Percentiles rank a stretch among this genome's conserved stretches.
Evolutionary conservation across 2,113 vertebrate genomes (phyloP).

Genomic region (Halichoerus grypus): DNA sequence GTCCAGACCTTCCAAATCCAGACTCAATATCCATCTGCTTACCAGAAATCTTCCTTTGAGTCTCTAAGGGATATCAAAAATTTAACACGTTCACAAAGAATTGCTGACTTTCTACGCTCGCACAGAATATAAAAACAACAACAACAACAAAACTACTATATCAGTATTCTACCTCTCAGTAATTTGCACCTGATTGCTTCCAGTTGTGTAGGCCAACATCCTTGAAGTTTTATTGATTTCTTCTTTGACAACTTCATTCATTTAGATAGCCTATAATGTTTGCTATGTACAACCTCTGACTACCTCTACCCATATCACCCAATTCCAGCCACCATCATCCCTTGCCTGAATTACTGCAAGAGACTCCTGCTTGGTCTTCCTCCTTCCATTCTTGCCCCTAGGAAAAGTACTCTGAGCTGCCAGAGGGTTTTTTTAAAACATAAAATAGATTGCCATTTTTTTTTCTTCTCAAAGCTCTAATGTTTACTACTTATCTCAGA

Average conservation of each 20-base stretch:
- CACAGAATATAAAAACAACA: neutral
- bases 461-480: neutral
- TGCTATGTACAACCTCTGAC: neutral
- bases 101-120: neutral
- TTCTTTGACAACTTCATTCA: neutral
- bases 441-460: neutral
- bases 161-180: neutral
- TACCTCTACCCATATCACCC: neutral
- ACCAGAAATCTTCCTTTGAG: neutral
- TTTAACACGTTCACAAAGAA: neutral
- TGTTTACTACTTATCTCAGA: neutral
- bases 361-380: neutral
- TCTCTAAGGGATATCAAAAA: neutral
- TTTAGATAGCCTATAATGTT: neutral
- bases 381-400: neutral
- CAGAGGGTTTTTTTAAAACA: neutral
- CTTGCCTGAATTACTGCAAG: neutral
- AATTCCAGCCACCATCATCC: accelerated
- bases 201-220: neutral
- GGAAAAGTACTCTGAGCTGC: neutral
- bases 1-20: neutral
- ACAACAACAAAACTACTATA: neutral
- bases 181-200: neutral
- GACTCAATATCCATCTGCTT: neutral
- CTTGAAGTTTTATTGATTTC: neutral